Conservation (phyloP, 2,888 invertebrate genomes). For the Drosophila barbarae region DNA sequence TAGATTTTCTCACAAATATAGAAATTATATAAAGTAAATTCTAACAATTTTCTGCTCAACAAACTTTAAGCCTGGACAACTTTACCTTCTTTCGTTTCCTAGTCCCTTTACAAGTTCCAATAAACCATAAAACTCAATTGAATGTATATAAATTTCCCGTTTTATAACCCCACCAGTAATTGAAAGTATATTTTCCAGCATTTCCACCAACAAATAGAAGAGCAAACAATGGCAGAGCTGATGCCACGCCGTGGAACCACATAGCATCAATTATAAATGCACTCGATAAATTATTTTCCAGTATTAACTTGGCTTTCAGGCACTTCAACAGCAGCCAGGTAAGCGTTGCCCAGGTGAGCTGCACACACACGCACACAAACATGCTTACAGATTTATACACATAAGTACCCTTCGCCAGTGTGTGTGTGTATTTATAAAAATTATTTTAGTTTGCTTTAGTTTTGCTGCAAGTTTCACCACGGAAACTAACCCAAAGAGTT, state of each 20-base stretch:
- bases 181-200: constrained; percentile 44
- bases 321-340: constrained; percentile 54
- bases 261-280: constrained; percentile 68
- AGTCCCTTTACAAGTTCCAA: not conserved
- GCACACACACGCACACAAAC: not conserved
- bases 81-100: not conserved
- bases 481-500: constrained; percentile 27
- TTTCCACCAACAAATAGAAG: constrained; percentile 1
- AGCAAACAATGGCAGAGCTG: constrained; percentile 11
- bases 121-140: constrained; percentile 27
- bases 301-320: constrained; percentile 64
- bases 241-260: constrained; percentile 17
- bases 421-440: constrained; percentile 48
- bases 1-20: not conserved
- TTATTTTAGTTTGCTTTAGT: constrained; percentile 58
- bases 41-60: not conserved
- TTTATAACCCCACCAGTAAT: constrained; percentile 32
- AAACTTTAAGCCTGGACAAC: not conserved
- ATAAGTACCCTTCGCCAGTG: constrained; percentile 13
- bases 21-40: not conserved
- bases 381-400: constrained; percentile 9
- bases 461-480: constrained; percentile 38
- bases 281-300: constrained; percentile 69
- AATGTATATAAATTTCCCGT: constrained; percentile 32
- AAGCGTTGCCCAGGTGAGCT: constrained; percentile 9